Conservation (phyloP, 2,888 invertebrate species). For the Parelbella ahira region DNA sequence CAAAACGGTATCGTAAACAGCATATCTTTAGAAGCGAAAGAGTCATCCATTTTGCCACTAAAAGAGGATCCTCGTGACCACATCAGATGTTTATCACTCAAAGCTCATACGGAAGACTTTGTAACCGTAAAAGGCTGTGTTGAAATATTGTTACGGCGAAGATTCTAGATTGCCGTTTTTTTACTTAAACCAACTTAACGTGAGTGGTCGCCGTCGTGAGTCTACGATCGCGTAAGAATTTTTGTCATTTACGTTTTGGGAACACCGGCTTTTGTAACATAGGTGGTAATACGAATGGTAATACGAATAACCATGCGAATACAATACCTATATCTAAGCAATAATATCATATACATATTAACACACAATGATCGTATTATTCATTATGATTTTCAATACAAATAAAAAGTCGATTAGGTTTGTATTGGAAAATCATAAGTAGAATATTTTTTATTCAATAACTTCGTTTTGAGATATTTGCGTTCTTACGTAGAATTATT, state of each 20-base stretch:
- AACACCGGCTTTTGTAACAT: not conserved
- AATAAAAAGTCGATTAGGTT: too few species aligned
- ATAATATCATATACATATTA: too few species aligned
- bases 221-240: conserved; percentile 19
- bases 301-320: too few species aligned
- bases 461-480: too few species aligned
- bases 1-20: conserved; percentile 18
- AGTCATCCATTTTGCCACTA: conserved; percentile 38
- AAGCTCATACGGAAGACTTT: conserved; percentile 35
- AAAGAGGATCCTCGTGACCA: conserved; percentile 37
- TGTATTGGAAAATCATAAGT: too few species aligned
- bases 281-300: not conserved
- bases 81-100: conserved; percentile 37
- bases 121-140: conserved; percentile 38
- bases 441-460: too few species aligned
- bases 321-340: too few species aligned
- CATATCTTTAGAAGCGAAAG: conserved; percentile 36
- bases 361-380: too few species aligned
- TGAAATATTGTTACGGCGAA: conserved; percentile 33
- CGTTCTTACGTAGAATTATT: too few species aligned
- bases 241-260: conserved; percentile 9
- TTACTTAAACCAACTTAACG: conserved; percentile 8
- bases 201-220: conserved; percentile 18
- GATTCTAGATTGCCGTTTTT: conserved; percentile 25
- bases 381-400: too few species aligned